phyloP scores from a whole-genome alignment of 2,113 vertebrate species.

The Dipodomys merriami region DNA sequence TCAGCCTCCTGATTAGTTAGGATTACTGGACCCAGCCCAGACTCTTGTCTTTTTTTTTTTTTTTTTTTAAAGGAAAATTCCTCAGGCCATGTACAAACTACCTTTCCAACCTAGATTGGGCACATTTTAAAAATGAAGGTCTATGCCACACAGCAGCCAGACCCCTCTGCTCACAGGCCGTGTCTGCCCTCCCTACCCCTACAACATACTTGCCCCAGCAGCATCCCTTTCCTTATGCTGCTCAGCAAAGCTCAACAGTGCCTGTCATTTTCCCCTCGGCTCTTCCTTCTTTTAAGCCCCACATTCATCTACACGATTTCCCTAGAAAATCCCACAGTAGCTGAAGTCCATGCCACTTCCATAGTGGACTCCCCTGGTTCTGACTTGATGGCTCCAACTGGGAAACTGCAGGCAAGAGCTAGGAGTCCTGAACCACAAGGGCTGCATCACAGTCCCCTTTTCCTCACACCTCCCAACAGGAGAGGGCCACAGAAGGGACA shows the following conservation, averaged over 20 bases:
- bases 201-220: too few relatives aligned
- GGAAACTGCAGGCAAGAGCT: background rate
- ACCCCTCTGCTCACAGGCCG: background rate
- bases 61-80: background rate
- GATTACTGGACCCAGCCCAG: too few relatives aligned
- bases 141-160: background rate
- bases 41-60: too few relatives aligned
- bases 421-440: background rate
- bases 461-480: background rate
- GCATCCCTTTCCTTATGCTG: too few relatives aligned
- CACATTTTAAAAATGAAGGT: background rate
- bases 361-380: background rate
- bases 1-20: too few relatives aligned
- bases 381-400: accelerated
- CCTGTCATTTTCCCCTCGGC: background rate
- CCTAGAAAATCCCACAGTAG: too few relatives aligned
- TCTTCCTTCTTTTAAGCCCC: background rate
- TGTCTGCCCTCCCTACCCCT: background rate
- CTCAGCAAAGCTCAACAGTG: background rate
- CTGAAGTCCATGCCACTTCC: background rate
- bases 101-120: background rate
- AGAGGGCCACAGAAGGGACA: background rate
- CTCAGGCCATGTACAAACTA: background rate
- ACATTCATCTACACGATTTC: background rate
- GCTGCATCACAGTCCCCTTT: background rate